Evolutionary conservation across 2,888 invertebrate genomes (phyloP).

Genomic region (Dinocampus coccinellae): DNA sequence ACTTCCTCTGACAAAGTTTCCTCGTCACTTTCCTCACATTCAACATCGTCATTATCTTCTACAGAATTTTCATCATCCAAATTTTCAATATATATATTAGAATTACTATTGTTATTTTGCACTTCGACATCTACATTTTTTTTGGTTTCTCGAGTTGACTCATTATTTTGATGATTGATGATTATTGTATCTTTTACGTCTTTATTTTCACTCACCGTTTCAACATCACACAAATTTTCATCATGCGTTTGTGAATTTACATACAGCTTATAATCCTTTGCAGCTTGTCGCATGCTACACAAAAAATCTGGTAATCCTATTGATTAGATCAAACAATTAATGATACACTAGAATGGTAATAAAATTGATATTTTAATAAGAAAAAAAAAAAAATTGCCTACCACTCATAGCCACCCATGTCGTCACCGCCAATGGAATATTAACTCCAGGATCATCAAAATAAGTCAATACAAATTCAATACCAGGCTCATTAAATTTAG

Average conservation of each 20-base stretch:
- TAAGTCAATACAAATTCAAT: slow-evolving; percentile 89
- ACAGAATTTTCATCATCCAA: slow-evolving; percentile 14
- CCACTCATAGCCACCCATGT: slow-evolving; percentile 78
- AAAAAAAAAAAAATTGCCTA: slow-evolving; percentile 46
- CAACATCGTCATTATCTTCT: slow-evolving; percentile 7
- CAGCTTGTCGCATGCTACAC: slow-evolving; percentile 78
- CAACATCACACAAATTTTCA: neutral
- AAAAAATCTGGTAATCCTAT: slow-evolving; percentile 84
- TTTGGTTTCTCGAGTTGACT: neutral
- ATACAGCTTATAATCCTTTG: slow-evolving; percentile 74
- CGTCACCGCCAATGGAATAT: slow-evolving; percentile 79
- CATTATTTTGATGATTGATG: slow-evolving; percentile 7
- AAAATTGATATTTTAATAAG: neutral
- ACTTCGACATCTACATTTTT: neutral
- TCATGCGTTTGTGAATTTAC: slow-evolving; percentile 52
- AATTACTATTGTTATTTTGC: neutral
- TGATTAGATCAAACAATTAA: slow-evolving; percentile 16
- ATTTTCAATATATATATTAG: slow-evolving; percentile 20
- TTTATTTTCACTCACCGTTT: neutral
- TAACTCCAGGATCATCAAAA: slow-evolving; percentile 87
- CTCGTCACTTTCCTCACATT: slow-evolving; percentile 40
- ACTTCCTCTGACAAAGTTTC: slow-evolving; percentile 40
- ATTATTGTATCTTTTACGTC: slow-evolving; percentile 6
- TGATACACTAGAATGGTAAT: no score
- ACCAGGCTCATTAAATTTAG: slow-evolving; percentile 75